Evolutionary conservation across 2,113 vertebrate genomes (phyloP).

Genomic region (Gallinago undulata): DNA sequence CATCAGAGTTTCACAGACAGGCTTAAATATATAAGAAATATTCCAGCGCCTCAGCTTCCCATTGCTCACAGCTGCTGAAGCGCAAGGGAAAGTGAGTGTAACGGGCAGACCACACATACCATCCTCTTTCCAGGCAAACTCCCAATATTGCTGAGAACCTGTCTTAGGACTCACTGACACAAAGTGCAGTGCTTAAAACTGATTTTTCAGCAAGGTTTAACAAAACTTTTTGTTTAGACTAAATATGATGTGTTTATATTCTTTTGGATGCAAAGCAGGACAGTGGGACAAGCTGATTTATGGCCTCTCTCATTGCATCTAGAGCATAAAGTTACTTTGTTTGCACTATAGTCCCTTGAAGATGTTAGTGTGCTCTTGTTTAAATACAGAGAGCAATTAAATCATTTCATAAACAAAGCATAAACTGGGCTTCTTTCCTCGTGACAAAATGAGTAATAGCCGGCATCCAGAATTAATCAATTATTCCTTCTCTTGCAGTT

Average conservation of each 20-base stretch:
- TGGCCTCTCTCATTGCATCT: rapidly evolving
- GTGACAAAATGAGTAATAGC: background rate
- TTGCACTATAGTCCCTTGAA: background rate
- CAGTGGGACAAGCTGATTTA: background rate
- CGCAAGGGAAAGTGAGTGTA: background rate
- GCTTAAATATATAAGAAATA: background rate
- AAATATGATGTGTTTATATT: background rate
- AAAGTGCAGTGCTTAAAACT: background rate
- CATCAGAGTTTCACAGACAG: background rate
- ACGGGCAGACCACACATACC: background rate
- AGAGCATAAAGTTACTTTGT: background rate
- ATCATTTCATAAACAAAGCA: background rate
- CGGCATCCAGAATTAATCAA: background rate
- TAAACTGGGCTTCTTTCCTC: background rate
- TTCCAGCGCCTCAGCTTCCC: rapidly evolving
- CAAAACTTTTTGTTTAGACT: background rate
- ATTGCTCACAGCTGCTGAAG: background rate
- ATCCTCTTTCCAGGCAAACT: background rate
- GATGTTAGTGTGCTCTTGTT: rapidly evolving
- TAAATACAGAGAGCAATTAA: background rate
- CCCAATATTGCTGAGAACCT: background rate
- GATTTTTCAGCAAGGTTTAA: background rate
- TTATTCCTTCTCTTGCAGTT: background rate
- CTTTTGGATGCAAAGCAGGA: background rate
- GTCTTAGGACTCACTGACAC: background rate